Conservation (phyloP, 2,797 vertebrate genomes). For the Gastrophryne carolinensis region DNA sequence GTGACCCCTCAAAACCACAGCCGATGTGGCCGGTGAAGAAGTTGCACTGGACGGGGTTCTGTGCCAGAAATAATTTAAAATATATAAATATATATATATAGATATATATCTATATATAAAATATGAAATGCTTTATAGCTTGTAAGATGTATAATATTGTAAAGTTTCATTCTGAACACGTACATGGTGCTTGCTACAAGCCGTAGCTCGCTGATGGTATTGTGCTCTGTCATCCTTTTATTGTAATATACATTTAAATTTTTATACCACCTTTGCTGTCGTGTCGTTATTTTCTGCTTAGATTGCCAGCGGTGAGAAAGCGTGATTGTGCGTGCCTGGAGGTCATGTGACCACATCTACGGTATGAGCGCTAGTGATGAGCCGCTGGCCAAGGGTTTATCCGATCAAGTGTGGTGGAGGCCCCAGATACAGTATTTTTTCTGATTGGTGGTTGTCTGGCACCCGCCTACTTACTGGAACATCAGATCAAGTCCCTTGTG, state of each 20-base stretch:
- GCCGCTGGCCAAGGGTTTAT: no score
- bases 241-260: conserved; percentile 90
- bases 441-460: no score
- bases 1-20: not conserved
- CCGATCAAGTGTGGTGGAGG: no score
- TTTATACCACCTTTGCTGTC: conserved; percentile 71
- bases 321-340: no score
- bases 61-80: conserved; percentile 78
- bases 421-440: no score
- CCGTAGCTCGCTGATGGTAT: conserved; percentile 71
- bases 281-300: not conserved
- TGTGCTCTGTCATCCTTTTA: conserved; percentile 77
- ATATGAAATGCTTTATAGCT: conserved; percentile 68
- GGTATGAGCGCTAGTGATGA: no score
- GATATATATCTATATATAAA: conserved; percentile 67
- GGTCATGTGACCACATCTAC: no score
- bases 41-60: conserved; percentile 68
- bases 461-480: no score
- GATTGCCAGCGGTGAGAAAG: not conserved
- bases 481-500: no score
- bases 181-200: conserved; percentile 73
- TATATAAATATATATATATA: conserved; percentile 67
- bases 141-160: conserved; percentile 69
- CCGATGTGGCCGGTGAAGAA: not conserved
- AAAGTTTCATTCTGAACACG: conserved; percentile 65